Conservation (phyloP, 2,113 vertebrate species). For the Protomyctophum bolini region DNA sequence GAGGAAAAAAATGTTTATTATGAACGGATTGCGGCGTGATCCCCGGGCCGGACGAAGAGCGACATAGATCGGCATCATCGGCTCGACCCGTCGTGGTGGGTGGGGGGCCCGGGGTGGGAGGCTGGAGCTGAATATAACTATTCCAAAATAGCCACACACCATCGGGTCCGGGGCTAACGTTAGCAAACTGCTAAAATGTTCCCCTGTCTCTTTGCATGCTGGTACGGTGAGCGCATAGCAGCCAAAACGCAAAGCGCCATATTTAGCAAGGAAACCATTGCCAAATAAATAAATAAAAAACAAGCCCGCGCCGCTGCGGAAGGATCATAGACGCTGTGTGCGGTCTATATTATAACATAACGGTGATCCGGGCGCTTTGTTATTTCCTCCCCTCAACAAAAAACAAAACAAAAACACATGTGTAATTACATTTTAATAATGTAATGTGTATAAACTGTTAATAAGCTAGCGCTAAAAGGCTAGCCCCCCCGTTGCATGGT, state of each 20-base stretch:
- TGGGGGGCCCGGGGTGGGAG: too few species aligned
- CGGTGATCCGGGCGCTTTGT: neutral
- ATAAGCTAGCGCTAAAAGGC: conserved; percentile 5
- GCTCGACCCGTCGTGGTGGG: too few species aligned
- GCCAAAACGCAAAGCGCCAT: conserved; percentile 51
- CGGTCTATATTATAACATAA: neutral
- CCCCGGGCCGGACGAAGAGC: too few species aligned
- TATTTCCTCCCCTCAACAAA: neutral
- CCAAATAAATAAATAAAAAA: conserved; percentile 24
- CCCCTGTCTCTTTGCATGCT: conserved; percentile 25
- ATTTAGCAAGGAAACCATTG: conserved; percentile 44
- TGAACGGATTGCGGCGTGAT: too few species aligned
- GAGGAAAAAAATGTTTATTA: neutral
- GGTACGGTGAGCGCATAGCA: conserved; percentile 2
- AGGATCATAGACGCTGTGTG: conserved; percentile 28
- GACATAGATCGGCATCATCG: too few species aligned
- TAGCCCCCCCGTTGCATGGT: conserved; percentile 7
- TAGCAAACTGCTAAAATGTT: neutral
- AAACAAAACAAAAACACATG: too few species aligned
- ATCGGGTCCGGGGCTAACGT: neutral
- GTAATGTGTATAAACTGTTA: neutral
- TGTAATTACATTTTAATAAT: too few species aligned
- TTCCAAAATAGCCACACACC: neutral
- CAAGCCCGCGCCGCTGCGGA: conserved; percentile 53
- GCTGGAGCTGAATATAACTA: too few species aligned